These are phyloP conservation scores for Pycnonotus jocosus DNA, from an alignment of 2,113 vertebrate genomes.

Conservation along the genomic window DNA sequence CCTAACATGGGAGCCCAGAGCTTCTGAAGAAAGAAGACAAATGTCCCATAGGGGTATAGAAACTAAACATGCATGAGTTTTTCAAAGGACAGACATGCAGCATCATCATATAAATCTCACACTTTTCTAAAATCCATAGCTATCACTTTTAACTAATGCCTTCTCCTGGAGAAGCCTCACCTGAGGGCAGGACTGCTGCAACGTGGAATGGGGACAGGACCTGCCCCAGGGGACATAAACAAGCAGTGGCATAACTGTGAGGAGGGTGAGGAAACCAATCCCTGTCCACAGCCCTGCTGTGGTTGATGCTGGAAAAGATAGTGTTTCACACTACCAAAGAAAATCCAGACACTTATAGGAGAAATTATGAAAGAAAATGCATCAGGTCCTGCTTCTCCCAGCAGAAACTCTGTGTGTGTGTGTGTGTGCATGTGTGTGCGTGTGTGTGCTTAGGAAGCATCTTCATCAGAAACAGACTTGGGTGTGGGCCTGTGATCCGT, in stretches of 20 bases:
- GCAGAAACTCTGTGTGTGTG: not conserved
- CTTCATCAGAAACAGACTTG: not conserved
- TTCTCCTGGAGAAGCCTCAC: not conserved
- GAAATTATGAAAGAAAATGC: not conserved
- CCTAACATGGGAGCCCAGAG: not conserved
- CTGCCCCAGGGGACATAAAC: not conserved
- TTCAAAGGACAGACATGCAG: not conserved
- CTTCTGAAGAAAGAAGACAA: not conserved
- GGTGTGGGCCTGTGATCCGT: not conserved
- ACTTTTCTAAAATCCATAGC: not conserved
- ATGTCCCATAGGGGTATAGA: not conserved
- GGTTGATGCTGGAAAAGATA: not conserved
- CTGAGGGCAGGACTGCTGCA: not conserved
- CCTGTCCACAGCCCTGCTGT: not conserved
- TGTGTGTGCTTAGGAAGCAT: not conserved
- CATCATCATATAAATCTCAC: not conserved
- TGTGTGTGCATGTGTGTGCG: not conserved
- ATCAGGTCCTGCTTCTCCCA: not conserved
- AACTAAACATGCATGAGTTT: not conserved
- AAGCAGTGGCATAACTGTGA: not conserved
- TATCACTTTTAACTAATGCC: not conserved
- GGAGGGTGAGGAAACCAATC: not conserved
- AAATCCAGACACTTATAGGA: not conserved
- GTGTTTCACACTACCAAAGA: not conserved
- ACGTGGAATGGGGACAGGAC: not conserved